phyloP scores from a whole-genome alignment of 2,113 vertebrate species.

The Tragelaphus strepsiceros region DNA sequence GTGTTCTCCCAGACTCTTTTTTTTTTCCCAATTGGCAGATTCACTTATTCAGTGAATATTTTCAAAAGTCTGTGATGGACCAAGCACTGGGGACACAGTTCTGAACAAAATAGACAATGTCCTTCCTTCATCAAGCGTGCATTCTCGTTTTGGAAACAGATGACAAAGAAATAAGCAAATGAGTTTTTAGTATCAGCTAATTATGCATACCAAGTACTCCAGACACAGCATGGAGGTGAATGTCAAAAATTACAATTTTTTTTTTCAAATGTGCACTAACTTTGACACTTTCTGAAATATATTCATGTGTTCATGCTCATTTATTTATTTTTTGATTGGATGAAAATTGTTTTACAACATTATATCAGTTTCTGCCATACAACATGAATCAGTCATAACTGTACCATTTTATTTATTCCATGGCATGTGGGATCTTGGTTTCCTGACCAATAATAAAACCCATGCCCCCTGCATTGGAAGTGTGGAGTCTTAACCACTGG shows the following conservation, averaged over 20 bases:
- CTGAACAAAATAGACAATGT: background rate
- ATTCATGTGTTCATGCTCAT: background rate
- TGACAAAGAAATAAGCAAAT: background rate
- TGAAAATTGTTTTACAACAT: background rate
- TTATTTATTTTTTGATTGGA: background rate
- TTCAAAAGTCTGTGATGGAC: background rate
- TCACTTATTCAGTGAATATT: background rate
- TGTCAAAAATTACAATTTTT: background rate
- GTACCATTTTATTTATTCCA: background rate
- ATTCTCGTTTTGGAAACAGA: background rate
- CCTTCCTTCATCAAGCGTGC: background rate
- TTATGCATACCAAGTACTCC: background rate
- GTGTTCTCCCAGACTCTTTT: no score
- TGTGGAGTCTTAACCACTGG: background rate
- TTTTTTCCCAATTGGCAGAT: background rate
- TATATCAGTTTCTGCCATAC: background rate
- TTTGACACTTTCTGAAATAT: background rate
- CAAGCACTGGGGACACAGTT: background rate
- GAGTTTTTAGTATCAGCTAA: background rate
- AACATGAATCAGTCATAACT: background rate
- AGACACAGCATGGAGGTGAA: background rate
- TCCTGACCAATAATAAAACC: background rate
- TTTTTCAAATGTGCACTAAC: background rate
- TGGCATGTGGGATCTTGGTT: background rate
- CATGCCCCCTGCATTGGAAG: background rate